These are phyloP conservation scores for Gymnocephalus cernua DNA, from an alignment of 2,113 vertebrate species.

Conservation along the genomic window DNA sequence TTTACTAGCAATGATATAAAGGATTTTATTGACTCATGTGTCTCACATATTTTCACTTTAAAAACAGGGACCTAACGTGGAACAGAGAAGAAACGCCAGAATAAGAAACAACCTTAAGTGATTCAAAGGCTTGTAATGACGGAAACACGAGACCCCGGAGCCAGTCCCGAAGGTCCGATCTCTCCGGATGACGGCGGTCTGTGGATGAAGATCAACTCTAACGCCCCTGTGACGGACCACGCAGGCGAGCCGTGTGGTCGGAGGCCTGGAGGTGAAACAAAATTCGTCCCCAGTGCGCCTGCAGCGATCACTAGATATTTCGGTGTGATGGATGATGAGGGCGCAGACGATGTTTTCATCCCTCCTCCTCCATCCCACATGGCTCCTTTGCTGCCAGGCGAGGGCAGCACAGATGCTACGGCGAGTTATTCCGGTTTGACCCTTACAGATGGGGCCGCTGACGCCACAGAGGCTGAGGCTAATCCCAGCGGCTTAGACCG, in stretches of 20 bases:
- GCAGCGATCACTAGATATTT: conserved; percentile 6
- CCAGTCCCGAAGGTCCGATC: neutral
- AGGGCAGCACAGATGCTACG: conserved; percentile 28
- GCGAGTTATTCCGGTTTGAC: conserved; percentile 51
- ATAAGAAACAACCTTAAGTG: conserved; percentile 3
- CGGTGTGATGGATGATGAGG: conserved; percentile 53
- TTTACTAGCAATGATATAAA: neutral
- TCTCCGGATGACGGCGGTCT: conserved; percentile 39
- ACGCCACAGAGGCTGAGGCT: conserved; percentile 68
- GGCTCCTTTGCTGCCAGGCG: conserved; percentile 39
- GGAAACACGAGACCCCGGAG: conserved; percentile 33
- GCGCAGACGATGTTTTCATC: conserved; percentile 48
- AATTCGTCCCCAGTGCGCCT: neutral
- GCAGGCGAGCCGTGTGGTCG: conserved; percentile 5
- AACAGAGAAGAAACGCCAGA: neutral
- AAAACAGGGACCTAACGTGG: neutral
- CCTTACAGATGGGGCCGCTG: conserved; percentile 53
- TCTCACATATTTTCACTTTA: conserved; percentile 23
- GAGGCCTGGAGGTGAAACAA: neutral
- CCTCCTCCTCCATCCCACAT: neutral
- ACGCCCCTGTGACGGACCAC: neutral
- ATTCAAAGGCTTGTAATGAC: conserved; percentile 27
- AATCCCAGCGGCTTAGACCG: conserved; percentile 76
- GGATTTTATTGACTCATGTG: neutral
- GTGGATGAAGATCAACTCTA: conserved; percentile 51